Evolutionary conservation across 2,888 invertebrate genomes (phyloP).

Genomic region (Helobdella robusta): DNA sequence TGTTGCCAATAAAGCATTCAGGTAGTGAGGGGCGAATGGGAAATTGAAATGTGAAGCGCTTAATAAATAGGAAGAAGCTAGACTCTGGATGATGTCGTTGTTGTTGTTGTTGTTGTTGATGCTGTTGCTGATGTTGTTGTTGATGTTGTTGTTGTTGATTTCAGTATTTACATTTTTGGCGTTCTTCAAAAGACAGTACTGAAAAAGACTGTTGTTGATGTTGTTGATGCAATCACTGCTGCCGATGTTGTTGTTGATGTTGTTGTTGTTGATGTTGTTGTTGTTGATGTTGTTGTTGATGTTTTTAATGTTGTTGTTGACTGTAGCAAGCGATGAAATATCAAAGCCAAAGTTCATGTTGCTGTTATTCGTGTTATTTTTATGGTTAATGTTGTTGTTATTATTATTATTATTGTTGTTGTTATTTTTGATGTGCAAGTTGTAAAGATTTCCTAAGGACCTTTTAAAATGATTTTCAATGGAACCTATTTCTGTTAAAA

Average conservation of each 20-base stretch:
- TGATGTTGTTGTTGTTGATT: background rate
- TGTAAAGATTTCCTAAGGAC: conserved; percentile 19
- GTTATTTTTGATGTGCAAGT: background rate
- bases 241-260: background rate
- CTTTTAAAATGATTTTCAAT: conserved; percentile 23
- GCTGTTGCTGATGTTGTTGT: background rate
- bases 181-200: too few species aligned
- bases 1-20: conserved; percentile 4
- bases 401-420: background rate
- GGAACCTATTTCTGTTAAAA: conserved; percentile 4
- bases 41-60: too few species aligned
- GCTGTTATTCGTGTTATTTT: too few species aligned
- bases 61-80: too few species aligned
- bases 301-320: background rate
- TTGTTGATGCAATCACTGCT: background rate
- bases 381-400: background rate
- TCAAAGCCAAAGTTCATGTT: too few species aligned
- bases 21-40: background rate
- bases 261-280: background rate
- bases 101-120: background rate
- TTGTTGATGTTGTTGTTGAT: background rate
- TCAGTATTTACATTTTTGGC: background rate
- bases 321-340: too few species aligned
- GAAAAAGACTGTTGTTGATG: background rate
- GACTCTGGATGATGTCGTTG: background rate